Evolutionary conservation across 2,888 invertebrate genomes (phyloP), one percentile per base, ranked within the genome.

Genomic region (Colostygia pectinataria): DNA sequence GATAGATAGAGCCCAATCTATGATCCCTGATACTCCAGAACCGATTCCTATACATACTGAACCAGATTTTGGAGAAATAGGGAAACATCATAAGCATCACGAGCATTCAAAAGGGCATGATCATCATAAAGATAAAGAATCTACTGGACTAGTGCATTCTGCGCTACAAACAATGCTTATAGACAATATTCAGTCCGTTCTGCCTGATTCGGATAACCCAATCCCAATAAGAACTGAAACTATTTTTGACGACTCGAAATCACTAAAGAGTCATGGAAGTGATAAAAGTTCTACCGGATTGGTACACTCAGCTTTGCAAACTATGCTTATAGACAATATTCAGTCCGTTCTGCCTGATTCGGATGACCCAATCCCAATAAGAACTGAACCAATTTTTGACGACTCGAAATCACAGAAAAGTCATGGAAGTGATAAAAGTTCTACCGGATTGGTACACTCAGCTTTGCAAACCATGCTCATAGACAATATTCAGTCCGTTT

Each of bases 391-490:
- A 23, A 24, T 24, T 4, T 14, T 33, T 20, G 36, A 45, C 2
- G 51, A 41, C 20, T 14, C 14, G 9, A 45, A 38, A 43, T 14
- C 39, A 5, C 18, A 38, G 7, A 36, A 41, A 5, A 36, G 12
- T 28, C 8, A 12, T 24, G 40, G 31, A 29, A 58, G 55, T 24
- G 44, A 49, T 4, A 55, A 59, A 5, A 53, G 57, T 32, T 59
- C 77, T 1, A 69, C 74, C 0, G 81, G 87, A 10, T 55, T 91
- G 28, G 61, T 91, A 24, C 82, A 80, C 27, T 84, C 84, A 13
- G 91, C 91, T 1, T 82, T 91, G 67, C 83, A 87, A 66, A 90
- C 90, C 10, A 91, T 91, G 32, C 71, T 91, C 4, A 83, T 91
- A 59, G 91, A 91, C 53, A 87, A 80, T 63, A 82, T 89, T 0